Evolutionary conservation across 1,140 invertebrate genomes (phyloP).

Genomic region (Babylonia areolata): DNA sequence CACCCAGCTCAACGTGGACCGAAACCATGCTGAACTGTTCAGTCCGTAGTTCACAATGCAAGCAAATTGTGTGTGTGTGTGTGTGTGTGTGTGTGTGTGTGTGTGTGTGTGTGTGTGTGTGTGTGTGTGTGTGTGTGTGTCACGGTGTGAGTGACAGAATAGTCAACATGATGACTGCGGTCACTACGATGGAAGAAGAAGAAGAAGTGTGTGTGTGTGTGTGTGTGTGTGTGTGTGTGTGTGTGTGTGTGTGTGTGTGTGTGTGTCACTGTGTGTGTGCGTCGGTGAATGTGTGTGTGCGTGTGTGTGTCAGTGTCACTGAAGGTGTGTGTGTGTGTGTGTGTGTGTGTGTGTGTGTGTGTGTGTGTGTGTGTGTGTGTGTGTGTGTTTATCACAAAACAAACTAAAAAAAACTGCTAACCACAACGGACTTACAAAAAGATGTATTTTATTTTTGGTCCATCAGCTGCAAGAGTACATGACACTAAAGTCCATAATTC

Average conservation of each 20-base stretch:
- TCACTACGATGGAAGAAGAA: too few species aligned
- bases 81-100: neutral
- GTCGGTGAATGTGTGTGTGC: too few species aligned
- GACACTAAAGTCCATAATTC: neutral
- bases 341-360: neutral
- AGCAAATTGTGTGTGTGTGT: neutral
- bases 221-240: too few species aligned
- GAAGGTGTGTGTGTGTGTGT: neutral
- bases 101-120: neutral
- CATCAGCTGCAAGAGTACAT: neutral
- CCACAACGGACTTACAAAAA: neutral
- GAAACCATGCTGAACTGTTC: neutral
- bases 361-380: too few species aligned
- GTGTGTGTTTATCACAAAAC: neutral
- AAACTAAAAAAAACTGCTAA: neutral
- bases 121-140: neutral
- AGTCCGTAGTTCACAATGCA: neutral
- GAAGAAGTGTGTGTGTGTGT: neutral
- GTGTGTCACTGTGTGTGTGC: too few species aligned
- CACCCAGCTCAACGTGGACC: neutral
- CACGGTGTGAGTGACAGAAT: too few species aligned
- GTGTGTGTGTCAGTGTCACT: too few species aligned
- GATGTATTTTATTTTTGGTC: neutral
- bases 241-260: too few species aligned
- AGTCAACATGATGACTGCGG: too few species aligned